Percentiles rank a stretch among this genome's conserved stretches.
These are phyloP conservation scores for Heliconius congener DNA, from an alignment of 1,140 invertebrate genomes.

Conservation along the genomic window DNA sequence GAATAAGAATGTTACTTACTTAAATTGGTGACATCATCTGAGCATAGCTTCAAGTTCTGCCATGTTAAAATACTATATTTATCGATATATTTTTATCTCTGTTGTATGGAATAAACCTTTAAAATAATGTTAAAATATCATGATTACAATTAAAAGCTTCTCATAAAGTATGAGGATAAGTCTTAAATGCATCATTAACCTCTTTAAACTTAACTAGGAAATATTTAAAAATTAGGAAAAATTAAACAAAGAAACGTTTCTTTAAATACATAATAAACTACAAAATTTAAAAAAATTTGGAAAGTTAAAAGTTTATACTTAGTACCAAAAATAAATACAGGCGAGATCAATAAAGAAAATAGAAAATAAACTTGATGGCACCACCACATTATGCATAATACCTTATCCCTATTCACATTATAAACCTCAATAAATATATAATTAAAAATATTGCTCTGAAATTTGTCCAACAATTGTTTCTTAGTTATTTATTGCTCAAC, in stretches of 20 bases:
- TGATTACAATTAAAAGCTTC: too few species aligned
- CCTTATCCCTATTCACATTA: not conserved
- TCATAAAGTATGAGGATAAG: too few species aligned
- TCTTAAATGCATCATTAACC: not conserved
- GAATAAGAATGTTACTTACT: too few species aligned
- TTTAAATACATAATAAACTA: not conserved
- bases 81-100: too few species aligned
- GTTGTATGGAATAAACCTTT: too few species aligned
- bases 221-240: not conserved
- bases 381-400: constrained; percentile 7
- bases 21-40: too few species aligned
- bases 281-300: not conserved
- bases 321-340: not conserved
- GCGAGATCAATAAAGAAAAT: not conserved
- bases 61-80: too few species aligned
- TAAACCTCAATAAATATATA: not conserved
- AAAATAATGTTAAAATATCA: too few species aligned
- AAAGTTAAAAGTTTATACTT: not conserved
- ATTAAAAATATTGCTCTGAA: constrained; percentile 19
- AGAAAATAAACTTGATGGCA: not conserved
- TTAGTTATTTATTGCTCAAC: constrained; percentile 77
- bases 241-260: not conserved
- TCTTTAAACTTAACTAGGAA: not conserved
- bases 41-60: too few species aligned
- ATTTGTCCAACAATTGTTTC: constrained; percentile 8